Conservation (phyloP, 1,140 invertebrate genomes). For the Drosophila ficusphila region DNA sequence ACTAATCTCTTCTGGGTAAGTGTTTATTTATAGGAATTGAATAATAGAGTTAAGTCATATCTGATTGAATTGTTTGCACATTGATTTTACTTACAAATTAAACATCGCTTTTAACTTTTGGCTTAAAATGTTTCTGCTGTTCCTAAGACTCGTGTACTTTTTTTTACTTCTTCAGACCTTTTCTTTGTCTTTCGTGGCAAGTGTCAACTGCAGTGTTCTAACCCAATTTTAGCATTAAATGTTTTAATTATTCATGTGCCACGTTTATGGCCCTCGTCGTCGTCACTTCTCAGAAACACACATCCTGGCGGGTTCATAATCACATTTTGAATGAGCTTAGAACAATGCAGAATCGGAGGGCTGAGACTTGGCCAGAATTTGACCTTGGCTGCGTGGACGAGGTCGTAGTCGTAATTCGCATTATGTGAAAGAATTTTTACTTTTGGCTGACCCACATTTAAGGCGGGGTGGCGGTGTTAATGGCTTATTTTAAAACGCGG, state of each 20-base stretch:
- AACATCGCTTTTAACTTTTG: too few relatives aligned
- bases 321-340: conserved; percentile 67
- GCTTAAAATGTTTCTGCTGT: too few relatives aligned
- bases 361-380: conserved; percentile 31
- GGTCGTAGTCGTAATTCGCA: conserved; percentile 37
- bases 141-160: too few relatives aligned
- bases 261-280: conserved; percentile 63
- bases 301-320: conserved; percentile 50
- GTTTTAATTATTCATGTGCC: conserved; percentile 67
- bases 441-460: conserved; percentile 52
- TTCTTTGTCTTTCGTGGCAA: neutral
- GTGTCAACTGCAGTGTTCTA: conserved; percentile 44
- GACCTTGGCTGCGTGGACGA: conserved; percentile 59
- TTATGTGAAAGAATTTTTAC: conserved; percentile 37
- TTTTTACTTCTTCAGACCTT: conserved; percentile 1
- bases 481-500: conserved; percentile 28
- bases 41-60: neutral
- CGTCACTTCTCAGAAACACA: conserved; percentile 31
- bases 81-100: too few relatives aligned
- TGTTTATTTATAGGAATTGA: conserved; percentile 3
- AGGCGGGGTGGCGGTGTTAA: conserved; percentile 13
- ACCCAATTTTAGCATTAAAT: conserved; percentile 62
- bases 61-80: neutral
- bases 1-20: conserved; percentile 1
- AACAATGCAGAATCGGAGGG: conserved; percentile 41